Base-by-base conservation (phyloP, 2,888 invertebrate genomes). In the Aphidoletes aphidimyza region DNA sequence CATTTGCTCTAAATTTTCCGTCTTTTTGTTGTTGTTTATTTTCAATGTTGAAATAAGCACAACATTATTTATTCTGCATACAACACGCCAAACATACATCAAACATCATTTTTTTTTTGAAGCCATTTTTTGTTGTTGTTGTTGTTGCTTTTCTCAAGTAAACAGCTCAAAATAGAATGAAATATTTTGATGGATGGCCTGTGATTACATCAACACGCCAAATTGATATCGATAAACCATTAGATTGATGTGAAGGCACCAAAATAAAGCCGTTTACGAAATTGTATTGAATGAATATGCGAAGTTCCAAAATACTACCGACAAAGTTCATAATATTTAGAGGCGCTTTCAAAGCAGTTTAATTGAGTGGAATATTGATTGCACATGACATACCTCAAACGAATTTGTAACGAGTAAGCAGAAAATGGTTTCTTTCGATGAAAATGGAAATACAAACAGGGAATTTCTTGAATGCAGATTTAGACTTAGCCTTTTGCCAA, bases 111-210 rank as follows among this genome's bases (percentile, higher is more conserved):
- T 42, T 42, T 42, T 42, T 42, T 42, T 42, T 14, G n/a, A n/a
- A n/a, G n/a, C n/a, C n/a, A n/a, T n/a, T n/a, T n/a, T n/a, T n/a
- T 19, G 19, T 19, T 47, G 47, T 19, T 19, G 47, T 19, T 47
- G 9, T 11, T 47, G 47, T 47, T 47, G 47, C 17, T 2, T 54
- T 22, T 54, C 81, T 37, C 6, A n/a, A 81, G 37, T 8, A 81
- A 6, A 81, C 19, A 6, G n/a, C 5, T 81, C 81, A 81, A 17
- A 6, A 47, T 37, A 81, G 37, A 11, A 81, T 37, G 81, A 81
- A 81, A 81, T n/a, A 37, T 81, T 81, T 81, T 81, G 81, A 81
- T 81, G 36, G 81, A 81, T 81, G 81, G 81, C 81, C 22, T n/a
- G 37, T 37, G 81, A 81, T 81, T 36, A 81, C 37, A 81, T 81